These are phyloP conservation scores for Drosophila auraria DNA, from an alignment of 1,140 invertebrate genomes.

Conservation along the genomic window DNA sequence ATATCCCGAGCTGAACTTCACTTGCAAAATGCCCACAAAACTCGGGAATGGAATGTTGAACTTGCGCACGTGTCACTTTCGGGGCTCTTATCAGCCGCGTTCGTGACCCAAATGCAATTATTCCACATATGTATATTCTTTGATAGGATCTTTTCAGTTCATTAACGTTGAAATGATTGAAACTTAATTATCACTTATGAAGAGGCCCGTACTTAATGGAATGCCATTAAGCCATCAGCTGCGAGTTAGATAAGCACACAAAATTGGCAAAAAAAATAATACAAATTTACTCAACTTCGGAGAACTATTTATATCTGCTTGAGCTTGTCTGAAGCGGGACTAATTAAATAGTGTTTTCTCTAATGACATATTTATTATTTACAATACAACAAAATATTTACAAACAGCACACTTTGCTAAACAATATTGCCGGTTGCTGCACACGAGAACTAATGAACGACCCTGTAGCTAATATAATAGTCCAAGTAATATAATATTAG, in stretches of 20 bases:
- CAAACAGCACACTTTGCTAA: background rate
- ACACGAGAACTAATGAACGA: background rate
- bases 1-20: conserved; percentile 35
- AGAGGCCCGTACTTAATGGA: conserved; percentile 22
- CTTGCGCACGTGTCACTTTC: conserved; percentile 19
- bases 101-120: conserved; percentile 33
- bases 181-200: conserved; percentile 7
- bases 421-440: no score
- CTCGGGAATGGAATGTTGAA: conserved; percentile 4
- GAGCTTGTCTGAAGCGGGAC: background rate
- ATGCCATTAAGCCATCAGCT: conserved; percentile 6
- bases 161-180: background rate
- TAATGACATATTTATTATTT: background rate
- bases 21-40: conserved; percentile 53
- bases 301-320: background rate
- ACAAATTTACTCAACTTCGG: background rate
- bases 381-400: no score
- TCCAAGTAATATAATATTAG: background rate
- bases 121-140: background rate
- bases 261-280: conserved; percentile 1
- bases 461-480: no score
- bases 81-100: conserved; percentile 20
- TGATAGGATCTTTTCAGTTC: conserved; percentile 30
- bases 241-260: conserved; percentile 1
- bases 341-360: background rate